Conservation (phyloP, 2,888 invertebrate species). For the Antheraea assamensis region DNA sequence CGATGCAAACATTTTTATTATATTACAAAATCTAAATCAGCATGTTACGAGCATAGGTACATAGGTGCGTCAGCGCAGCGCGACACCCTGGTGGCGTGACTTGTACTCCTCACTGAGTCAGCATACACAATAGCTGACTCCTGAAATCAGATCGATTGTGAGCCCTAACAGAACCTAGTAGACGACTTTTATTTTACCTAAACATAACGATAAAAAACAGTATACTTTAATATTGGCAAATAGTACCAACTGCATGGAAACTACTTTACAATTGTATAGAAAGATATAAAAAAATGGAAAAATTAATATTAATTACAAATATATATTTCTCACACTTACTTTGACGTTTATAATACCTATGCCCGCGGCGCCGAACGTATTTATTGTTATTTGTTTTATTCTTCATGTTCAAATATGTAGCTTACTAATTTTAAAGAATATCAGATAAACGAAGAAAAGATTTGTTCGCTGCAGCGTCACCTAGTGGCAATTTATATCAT, state of each 20-base stretch:
- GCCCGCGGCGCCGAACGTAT: no score
- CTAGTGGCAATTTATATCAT: no score
- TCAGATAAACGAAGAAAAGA: no score
- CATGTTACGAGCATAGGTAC: background rate
- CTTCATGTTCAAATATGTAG: no score
- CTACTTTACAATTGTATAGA: no score
- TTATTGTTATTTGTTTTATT: no score
- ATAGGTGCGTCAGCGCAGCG: slow-evolving; percentile 7
- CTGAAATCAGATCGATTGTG: background rate
- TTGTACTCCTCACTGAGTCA: background rate
- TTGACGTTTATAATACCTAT: no score
- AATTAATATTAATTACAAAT: background rate
- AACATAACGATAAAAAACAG: background rate
- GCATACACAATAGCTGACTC: slow-evolving; percentile 5
- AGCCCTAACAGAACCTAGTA: background rate
- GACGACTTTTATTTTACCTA: background rate
- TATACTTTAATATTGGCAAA: background rate
- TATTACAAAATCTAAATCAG: background rate
- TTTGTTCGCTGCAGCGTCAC: no score
- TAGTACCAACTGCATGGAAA: background rate
- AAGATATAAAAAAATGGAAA: no score
- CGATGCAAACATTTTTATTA: background rate
- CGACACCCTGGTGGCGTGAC: background rate
- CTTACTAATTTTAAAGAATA: no score
- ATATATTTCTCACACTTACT: no score